Evolutionary conservation across 2,888 invertebrate species (phyloP).

Genomic region (Himalopsyche anomala): DNA sequence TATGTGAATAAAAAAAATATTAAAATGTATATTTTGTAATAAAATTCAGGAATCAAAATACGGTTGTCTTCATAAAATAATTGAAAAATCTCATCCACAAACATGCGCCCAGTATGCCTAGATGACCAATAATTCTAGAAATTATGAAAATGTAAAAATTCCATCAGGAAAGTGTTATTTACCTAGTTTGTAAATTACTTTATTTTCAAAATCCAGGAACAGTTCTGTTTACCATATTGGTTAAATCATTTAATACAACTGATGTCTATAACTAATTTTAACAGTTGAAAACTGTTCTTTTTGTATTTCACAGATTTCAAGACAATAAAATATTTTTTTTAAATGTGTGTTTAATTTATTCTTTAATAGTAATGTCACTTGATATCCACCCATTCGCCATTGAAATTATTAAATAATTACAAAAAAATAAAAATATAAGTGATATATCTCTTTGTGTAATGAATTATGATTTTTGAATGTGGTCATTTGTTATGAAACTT

Average conservation of each 20-base stretch:
- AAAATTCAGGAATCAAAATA: not conserved
- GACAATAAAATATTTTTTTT: slow-evolving; percentile 27
- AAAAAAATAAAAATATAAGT: too few species aligned
- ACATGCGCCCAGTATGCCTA: too few species aligned
- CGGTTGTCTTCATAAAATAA: too few species aligned
- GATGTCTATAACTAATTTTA: too few species aligned
- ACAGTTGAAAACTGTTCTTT: not conserved
- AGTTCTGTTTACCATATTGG: not conserved
- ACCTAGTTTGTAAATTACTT: not conserved
- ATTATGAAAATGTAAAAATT: not conserved
- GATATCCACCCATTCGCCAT: not conserved
- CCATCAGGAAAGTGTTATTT: not conserved
- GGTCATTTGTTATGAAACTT: too few species aligned
- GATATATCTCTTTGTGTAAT: too few species aligned
- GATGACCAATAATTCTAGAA: too few species aligned
- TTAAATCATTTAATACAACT: not conserved
- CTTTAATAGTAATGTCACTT: too few species aligned
- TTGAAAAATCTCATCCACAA: too few species aligned
- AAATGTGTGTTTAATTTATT: not conserved
- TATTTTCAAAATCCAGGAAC: not conserved
- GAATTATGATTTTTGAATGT: too few species aligned
- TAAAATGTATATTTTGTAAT: not conserved
- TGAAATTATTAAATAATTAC: not conserved
- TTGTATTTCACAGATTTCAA: not conserved
- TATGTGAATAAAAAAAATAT: not conserved